phyloP scores from a whole-genome alignment of 1,140 invertebrate species.

The Bombus haemorrhoidalis region DNA sequence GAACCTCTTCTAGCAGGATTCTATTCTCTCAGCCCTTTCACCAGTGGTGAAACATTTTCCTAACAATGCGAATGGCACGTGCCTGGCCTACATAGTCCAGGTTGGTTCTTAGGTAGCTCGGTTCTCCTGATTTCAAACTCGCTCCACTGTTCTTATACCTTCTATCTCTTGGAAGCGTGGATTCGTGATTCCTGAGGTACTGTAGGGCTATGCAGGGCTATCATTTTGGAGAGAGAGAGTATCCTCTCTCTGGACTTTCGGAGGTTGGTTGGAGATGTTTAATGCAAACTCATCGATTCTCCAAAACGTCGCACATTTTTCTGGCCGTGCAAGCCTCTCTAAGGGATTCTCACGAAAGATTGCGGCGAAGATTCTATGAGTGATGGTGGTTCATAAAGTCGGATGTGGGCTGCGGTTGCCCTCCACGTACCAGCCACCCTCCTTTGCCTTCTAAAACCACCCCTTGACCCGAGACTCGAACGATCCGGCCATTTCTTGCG shows the following conservation, averaged over 20 bases:
- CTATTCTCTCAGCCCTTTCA: slow-evolving; percentile 37
- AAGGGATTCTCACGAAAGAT: slow-evolving; percentile 63
- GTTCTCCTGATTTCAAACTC: slow-evolving; percentile 36
- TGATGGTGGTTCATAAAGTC: slow-evolving; percentile 69
- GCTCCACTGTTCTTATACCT: slow-evolving; percentile 13
- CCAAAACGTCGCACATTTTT: slow-evolving; percentile 69
- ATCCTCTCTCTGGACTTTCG: not conserved
- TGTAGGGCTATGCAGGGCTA: not conserved
- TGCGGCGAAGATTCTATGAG: slow-evolving; percentile 72
- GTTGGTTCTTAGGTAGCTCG: slow-evolving; percentile 24
- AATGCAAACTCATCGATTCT: slow-evolving; percentile 76
- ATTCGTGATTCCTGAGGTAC: slow-evolving; percentile 44
- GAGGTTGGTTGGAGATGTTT: slow-evolving; percentile 63
- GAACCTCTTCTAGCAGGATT: slow-evolving; percentile 19
- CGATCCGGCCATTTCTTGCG: slow-evolving; percentile 52
- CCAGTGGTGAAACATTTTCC: slow-evolving; percentile 45
- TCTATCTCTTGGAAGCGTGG: slow-evolving; percentile 16
- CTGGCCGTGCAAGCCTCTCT: slow-evolving; percentile 59
- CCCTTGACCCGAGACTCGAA: slow-evolving; percentile 44
- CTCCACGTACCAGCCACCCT: not conserved
- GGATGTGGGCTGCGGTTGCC: slow-evolving; percentile 35
- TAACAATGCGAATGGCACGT: slow-evolving; percentile 63
- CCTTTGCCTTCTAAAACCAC: slow-evolving; percentile 40
- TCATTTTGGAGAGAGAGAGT: not conserved
- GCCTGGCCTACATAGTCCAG: slow-evolving; percentile 30